Evolutionary conservation across 2,888 invertebrate species (phyloP).

Genomic region (Empis stercorea): DNA sequence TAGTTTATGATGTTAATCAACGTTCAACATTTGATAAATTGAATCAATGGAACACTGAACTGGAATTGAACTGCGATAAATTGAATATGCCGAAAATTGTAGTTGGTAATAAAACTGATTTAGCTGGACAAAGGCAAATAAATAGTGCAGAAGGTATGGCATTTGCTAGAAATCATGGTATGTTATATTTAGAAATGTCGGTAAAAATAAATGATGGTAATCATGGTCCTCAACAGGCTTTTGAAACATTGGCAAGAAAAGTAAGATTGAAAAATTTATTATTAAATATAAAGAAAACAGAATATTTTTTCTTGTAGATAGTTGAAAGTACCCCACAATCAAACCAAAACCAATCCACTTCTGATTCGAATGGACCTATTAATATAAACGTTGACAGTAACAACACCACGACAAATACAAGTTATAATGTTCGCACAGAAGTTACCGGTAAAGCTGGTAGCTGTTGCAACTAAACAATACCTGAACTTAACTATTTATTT

Average conservation of each 20-base stretch:
- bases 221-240: constrained; percentile 89
- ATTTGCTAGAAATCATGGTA: constrained; percentile 90
- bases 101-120: constrained; percentile 96
- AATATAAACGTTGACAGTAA: no score
- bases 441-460: no score
- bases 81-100: constrained; percentile 91
- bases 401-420: no score
- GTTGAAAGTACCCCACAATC: background rate
- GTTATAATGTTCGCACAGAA: no score
- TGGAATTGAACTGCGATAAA: constrained; percentile 90
- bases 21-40: constrained; percentile 73
- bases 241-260: constrained; percentile 96
- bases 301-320: background rate
- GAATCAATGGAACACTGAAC: constrained; percentile 86
- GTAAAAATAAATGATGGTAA: constrained; percentile 94
- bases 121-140: constrained; percentile 72
- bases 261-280: constrained; percentile 37
- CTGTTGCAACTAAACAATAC: no score
- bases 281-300: background rate
- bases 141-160: constrained; percentile 82
- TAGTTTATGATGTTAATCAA: constrained; percentile 86
- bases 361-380: no score
- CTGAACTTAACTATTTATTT: no score
- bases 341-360: no score
- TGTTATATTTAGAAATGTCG: constrained; percentile 94